Base-by-base conservation (phyloP, 1,140 invertebrate species). In the Onthophagus taurus region DNA sequence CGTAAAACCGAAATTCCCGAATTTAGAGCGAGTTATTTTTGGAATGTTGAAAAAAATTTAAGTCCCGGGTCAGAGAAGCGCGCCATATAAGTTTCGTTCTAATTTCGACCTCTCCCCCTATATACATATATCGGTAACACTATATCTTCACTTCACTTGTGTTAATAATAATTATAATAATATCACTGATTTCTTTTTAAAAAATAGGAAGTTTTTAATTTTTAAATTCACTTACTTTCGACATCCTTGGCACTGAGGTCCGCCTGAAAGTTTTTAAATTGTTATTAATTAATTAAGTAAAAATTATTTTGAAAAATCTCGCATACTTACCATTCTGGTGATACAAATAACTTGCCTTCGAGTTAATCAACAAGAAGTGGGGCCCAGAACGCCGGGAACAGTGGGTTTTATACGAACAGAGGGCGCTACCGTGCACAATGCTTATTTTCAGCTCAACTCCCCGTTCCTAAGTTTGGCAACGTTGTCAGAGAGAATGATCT, bases 371-470 rank as follows among this genome's bases (percentile, higher is more conserved):
- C 75, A 75, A 79, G 76, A 78, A 82, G 75, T 82, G 80, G 75
- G 75, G 72, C 71, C 70, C 68, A 64, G 70, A 68, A 67, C 68
- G 67, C 71, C 71, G 68, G 69, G 65, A 70, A 68, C 66, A 68
- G 70, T 71, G 72, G 72, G 76, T 81, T 81, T 82, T 80, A 80
- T 79, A 74, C 68, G 66, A 66, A 72, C 69, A 80, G 78, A 78
- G 77, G 78, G 76, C 78, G 77, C 74, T 65, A 63, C 45, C 19
- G 49, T 51, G 42, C 34, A 58, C 52, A 56, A 53, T n/a, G n/a
- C n/a, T n/a, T n/a, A n/a, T n/a, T n/a, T n/a, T n/a, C n/a, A n/a
- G n/a, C n/a, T n/a, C n/a, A n/a, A n/a, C 30, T 31, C 9, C 31
- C 36, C 42, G 26, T 31, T 20, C 14, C 48, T 50, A 48, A 53